Base-by-base conservation (phyloP, 1,140 invertebrate genomes). In the Epicauta chinensis region DNA sequence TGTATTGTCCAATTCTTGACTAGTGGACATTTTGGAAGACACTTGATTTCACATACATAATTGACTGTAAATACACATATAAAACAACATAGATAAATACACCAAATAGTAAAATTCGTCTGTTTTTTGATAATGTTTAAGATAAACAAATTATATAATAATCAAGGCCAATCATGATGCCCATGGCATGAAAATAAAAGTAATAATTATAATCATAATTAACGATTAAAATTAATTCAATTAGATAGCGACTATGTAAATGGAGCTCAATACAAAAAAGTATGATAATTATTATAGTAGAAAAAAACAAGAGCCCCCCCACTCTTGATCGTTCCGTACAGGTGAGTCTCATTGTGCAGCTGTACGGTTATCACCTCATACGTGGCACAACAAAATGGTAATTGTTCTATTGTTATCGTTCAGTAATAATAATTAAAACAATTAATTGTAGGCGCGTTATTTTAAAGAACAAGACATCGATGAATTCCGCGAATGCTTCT, bases 401-500 rank as follows among this genome's bases (percentile, higher is more conserved):
- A 23, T 23, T 23, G 7, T 2, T 5, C 7, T 23, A 7, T 23
- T 23, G 4, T 23, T 23, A 23, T 23, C 23, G 23, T 23, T n/a
- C n/a, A 17, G 14, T 23, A 7, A n/a, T 37, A 16, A 37, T n/a
- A n/a, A 49, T 32, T 44, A 32, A 38, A 31, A n/a, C 37, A 53
- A 38, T 51, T 53, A 12, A 41, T 77, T 77, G 35, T 68, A 88
- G 87, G 87, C 87, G 30, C 79, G 86, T 45, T 87, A 89, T 70
- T 89, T 89, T 60, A 82, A 83, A 60, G 87, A 89, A 75, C 83
- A 89, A 70, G 86, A 89, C 64, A 89, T 89, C 51, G 87, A 89
- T 74, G 86, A 95, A 72, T 97, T 94, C 68, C 82, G 91, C 59
- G 92, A 95, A 75, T 96, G 92, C 66, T 97, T 96, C 73, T 92